phyloP scores from a whole-genome alignment of 2,888 invertebrate genomes.

The Pherbina coryleti region DNA sequence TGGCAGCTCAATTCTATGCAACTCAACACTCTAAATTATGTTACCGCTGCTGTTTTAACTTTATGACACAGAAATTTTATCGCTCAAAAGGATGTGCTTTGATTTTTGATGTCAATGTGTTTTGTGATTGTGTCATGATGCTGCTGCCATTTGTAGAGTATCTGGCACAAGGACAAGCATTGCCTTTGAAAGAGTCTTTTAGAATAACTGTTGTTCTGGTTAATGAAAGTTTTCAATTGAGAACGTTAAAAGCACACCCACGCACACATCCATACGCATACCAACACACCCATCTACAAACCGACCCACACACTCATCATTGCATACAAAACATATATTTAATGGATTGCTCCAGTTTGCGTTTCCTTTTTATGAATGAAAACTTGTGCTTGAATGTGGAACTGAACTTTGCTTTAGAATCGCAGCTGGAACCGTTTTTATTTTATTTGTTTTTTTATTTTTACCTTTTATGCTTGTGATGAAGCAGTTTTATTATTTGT shows the following conservation, averaged over 20 bases:
- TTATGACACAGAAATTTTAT: not conserved
- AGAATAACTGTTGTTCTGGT: not conserved
- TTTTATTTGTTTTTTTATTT: not conserved
- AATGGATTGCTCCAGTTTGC: not conserved
- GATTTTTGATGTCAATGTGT: not conserved
- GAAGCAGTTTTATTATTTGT: conserved; percentile 2
- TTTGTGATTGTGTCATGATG: not conserved
- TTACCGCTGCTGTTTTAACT: not conserved
- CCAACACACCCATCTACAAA: not conserved
- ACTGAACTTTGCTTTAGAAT: too few relatives aligned
- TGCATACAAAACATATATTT: not conserved
- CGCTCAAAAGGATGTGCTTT: not conserved
- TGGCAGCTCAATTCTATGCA: too few relatives aligned
- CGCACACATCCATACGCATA: not conserved
- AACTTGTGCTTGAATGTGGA: not conserved
- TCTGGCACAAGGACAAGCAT: conserved; percentile 20
- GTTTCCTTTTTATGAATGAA: not conserved
- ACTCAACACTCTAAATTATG: not conserved
- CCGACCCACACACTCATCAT: not conserved
- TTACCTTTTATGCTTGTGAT: not conserved
- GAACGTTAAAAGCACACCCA: not conserved
- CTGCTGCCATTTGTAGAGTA: not conserved
- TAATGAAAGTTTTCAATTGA: conserved; percentile 3
- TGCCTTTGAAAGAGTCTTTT: not conserved
- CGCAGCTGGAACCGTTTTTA: not conserved